phyloP scores from a whole-genome alignment of 1,140 invertebrate genomes.

The Cotesia glomerata region DNA sequence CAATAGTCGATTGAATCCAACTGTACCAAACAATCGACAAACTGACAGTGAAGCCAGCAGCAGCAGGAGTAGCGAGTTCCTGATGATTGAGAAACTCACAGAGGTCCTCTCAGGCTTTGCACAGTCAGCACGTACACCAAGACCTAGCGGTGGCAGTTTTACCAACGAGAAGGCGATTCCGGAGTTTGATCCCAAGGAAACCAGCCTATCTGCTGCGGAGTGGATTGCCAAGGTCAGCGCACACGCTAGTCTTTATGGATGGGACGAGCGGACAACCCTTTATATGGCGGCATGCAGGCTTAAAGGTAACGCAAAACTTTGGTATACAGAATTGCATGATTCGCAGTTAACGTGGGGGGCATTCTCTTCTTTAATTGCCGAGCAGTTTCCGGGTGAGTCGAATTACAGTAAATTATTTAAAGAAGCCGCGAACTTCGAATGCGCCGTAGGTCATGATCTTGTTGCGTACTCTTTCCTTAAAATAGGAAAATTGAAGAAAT shows the following conservation, averaged over 20 bases:
- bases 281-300: slow-evolving; percentile 19
- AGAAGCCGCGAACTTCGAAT: neutral
- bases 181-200: slow-evolving; percentile 17
- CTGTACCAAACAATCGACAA: no score
- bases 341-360: slow-evolving; percentile 1
- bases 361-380: neutral
- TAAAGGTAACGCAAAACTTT: slow-evolving; percentile 14
- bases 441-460: slow-evolving; percentile 5
- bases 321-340: slow-evolving; percentile 15
- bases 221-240: slow-evolving; percentile 25
- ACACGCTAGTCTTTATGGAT: slow-evolving; percentile 6
- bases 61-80: no score
- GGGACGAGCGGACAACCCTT: slow-evolving; percentile 21
- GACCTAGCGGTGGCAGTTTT: neutral
- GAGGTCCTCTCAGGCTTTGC: neutral
- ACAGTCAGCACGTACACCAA: neutral
- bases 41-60: no score
- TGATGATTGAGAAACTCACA: neutral
- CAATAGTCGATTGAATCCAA: no score
- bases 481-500: slow-evolving; percentile 13
- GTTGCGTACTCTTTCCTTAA: slow-evolving; percentile 16
- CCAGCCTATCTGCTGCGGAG: slow-evolving; percentile 7
- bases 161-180: slow-evolving; percentile 18
- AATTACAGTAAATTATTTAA: slow-evolving; percentile 12
- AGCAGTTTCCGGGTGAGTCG: slow-evolving; percentile 17